A percentile compares a stretch with the other conserved stretches of the same genome.
These are phyloP conservation scores for Arrhopalites spinosus DNA, from an alignment of 2,888 invertebrate species.

Conservation along the genomic window DNA sequence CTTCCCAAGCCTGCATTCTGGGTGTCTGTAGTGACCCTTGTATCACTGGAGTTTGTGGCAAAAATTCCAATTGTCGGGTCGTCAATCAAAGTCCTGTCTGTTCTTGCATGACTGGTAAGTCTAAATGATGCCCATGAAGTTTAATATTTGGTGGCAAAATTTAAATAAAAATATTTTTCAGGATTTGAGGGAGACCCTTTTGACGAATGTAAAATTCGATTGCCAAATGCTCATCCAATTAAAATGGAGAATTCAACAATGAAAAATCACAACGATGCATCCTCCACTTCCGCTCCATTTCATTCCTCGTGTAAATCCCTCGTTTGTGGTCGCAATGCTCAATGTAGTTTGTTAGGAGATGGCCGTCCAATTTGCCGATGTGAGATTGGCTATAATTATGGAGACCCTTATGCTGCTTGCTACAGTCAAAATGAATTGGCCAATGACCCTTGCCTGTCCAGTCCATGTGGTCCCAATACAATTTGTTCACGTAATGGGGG, in stretches of 20 bases:
- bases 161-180: no score
- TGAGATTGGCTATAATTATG: conserved; percentile 1
- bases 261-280: background rate
- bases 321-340: conserved; percentile 29
- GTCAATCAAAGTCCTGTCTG: conserved; percentile 56
- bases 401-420: conserved; percentile 28
- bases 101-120: conserved; percentile 16
- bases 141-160: background rate
- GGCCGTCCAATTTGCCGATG: conserved; percentile 18
- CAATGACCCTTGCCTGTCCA: conserved; percentile 22
- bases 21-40: conserved; percentile 23
- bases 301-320: conserved; percentile 8
- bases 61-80: conserved; percentile 56
- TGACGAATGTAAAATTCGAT: conserved; percentile 12
- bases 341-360: conserved; percentile 3
- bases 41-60: conserved; percentile 29
- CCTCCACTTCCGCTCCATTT: background rate
- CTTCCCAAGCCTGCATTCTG: conserved; percentile 15
- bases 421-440: conserved; percentile 13
- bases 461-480: conserved; percentile 43
- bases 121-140: background rate
- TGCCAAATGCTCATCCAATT: background rate
- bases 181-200: conserved; percentile 26
- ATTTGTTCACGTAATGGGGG: conserved; percentile 39
- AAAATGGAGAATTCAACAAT: conserved; percentile 5